Percentiles rank a stretch among this genome's conserved stretches.
Conservation (phyloP, 2,888 invertebrate genomes). For the Hemithea aestivaria region DNA sequence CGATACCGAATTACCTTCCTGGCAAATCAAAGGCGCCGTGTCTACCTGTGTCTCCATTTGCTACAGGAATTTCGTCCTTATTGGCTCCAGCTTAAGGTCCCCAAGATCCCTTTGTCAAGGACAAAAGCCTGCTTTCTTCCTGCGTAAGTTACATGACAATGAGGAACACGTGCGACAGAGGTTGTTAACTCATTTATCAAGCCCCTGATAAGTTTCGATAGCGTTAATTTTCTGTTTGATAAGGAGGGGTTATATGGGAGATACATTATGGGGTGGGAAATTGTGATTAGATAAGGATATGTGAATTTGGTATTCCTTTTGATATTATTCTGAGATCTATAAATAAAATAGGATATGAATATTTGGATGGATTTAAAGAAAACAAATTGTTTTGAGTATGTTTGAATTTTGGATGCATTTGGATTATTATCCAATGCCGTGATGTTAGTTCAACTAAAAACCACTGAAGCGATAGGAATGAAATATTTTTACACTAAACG, state of each 20-base stretch:
- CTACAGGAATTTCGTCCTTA: conserved; percentile 7
- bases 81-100: conserved; percentile 12
- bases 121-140: conserved; percentile 26
- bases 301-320: too few relatives aligned
- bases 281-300: not conserved
- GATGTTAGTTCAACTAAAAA: too few relatives aligned
- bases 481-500: too few relatives aligned
- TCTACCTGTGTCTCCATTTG: conserved; percentile 28
- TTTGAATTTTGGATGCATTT: too few relatives aligned
- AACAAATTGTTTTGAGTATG: too few relatives aligned
- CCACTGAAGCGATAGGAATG: too few relatives aligned
- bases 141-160: conserved; percentile 28
- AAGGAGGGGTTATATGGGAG: conserved; percentile 16
- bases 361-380: too few relatives aligned
- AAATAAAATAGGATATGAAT: too few relatives aligned
- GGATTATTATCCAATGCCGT: too few relatives aligned
- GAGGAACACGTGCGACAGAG: conserved; percentile 24
- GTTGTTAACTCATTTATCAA: conserved; percentile 30
- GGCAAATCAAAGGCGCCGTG: conserved; percentile 27
- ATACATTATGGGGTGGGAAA: conserved; percentile 11
- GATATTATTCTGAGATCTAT: too few relatives aligned
- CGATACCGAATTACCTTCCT: conserved; percentile 25
- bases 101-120: conserved; percentile 2
- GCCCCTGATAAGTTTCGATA: conserved; percentile 26
- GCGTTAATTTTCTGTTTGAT: conserved; percentile 27